A percentile compares a stretch with the other conserved stretches of the same genome.
These are phyloP conservation scores for Syngnathus scovelli DNA, from an alignment of 2,113 vertebrate genomes.

Conservation along the genomic window DNA sequence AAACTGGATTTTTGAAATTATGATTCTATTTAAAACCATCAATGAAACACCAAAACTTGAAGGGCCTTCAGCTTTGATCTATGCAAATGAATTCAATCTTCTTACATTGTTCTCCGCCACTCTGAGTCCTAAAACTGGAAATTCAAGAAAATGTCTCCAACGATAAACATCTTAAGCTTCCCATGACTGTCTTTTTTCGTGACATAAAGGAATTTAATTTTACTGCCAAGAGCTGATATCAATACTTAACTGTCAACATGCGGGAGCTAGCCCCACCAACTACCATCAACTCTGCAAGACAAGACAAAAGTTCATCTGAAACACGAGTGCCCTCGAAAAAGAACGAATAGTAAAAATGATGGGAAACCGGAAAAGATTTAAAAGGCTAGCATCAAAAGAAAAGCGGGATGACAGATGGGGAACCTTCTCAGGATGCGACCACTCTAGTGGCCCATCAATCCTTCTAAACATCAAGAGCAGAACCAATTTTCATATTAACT, in stretches of 20 bases:
- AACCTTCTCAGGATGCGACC: slow-evolving; percentile 12
- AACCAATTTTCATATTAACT: too few species aligned
- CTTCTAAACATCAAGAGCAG: too few species aligned
- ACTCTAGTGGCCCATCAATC: slow-evolving; percentile 3
- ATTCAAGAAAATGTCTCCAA: slow-evolving; percentile 3
- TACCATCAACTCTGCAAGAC: slow-evolving; percentile 6
- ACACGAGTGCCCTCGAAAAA: slow-evolving; percentile 16
- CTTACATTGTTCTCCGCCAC: not conserved
- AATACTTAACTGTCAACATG: slow-evolving; percentile 1
- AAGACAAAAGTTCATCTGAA: slow-evolving; percentile 27
- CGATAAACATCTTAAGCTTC: slow-evolving; percentile 8
- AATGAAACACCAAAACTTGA: slow-evolving; percentile 5
- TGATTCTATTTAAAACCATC: not conserved
- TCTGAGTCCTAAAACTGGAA: slow-evolving; percentile 5
- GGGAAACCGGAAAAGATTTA: slow-evolving; percentile 15
- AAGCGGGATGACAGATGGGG: slow-evolving; percentile 3
- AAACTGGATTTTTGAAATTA: not conserved
- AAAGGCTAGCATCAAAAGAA: slow-evolving; percentile 7
- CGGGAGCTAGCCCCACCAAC: not conserved
- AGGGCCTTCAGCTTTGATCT: slow-evolving; percentile 2
- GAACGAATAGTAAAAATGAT: not conserved
- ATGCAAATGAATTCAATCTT: slow-evolving; percentile 13
- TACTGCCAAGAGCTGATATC: slow-evolving; percentile 11
- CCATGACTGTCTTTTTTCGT: slow-evolving; percentile 2
- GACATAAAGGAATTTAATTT: slow-evolving; percentile 14